Evolutionary conservation across 2,888 invertebrate species (phyloP).

Genomic region (Phragmatobia fuliginosa): DNA sequence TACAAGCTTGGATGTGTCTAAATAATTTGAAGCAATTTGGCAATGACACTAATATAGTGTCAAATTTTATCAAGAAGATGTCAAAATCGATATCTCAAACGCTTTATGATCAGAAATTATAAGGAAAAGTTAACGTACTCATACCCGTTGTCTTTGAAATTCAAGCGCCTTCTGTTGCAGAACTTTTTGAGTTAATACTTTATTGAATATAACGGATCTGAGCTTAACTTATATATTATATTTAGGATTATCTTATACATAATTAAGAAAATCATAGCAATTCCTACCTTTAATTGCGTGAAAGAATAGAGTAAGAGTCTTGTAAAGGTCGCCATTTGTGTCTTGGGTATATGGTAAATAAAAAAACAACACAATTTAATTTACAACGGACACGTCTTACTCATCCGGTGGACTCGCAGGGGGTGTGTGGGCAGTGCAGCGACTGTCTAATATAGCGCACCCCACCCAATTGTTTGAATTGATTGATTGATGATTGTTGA

Average conservation of each 20-base stretch:
- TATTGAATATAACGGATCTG: constrained; percentile 30
- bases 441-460: no score
- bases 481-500: no score
- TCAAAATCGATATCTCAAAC: constrained; percentile 12
- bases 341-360: no score
- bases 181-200: constrained; percentile 22
- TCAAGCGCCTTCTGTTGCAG: constrained; percentile 50
- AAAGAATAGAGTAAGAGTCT: constrained; percentile 32
- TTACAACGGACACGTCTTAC: no score
- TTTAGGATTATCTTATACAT: constrained; percentile 19
- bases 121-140: constrained; percentile 29
- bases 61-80: constrained; percentile 6
- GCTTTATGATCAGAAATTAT: constrained; percentile 3
- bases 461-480: no score
- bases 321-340: no score
- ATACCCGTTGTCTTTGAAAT: constrained; percentile 58
- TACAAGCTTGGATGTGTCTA: neutral
- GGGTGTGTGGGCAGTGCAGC: no score
- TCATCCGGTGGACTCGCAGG: no score
- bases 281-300: constrained; percentile 17
- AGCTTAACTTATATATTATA: constrained; percentile 21
- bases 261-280: constrained; percentile 37
- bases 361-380: no score
- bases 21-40: constrained; percentile 5
- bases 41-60: constrained; percentile 17